Percentiles rank a stretch among this genome's conserved stretches.
Evolutionary conservation across 2,797 vertebrate species (phyloP).

Genomic region (Hippopotamyrus pictus): DNA sequence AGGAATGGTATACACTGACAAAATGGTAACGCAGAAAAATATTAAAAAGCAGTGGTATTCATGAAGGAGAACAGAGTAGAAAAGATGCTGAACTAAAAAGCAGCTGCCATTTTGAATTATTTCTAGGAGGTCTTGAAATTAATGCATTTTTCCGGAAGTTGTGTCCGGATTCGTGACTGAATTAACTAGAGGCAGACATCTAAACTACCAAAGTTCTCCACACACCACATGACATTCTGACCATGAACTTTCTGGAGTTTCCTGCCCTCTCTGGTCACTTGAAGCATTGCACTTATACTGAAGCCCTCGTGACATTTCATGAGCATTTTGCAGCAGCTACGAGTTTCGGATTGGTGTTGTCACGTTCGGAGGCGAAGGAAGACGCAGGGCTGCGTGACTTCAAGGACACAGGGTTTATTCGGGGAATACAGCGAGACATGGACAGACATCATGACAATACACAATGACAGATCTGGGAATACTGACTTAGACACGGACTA

Average conservation of each 20-base stretch:
- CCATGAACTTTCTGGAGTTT: not conserved
- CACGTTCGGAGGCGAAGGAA: too few species aligned
- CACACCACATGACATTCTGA: not conserved
- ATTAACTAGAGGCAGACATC: not conserved
- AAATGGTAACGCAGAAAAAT: not conserved
- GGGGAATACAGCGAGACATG: too few species aligned
- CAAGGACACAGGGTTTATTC: too few species aligned
- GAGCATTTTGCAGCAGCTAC: not conserved
- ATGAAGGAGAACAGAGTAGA: not conserved
- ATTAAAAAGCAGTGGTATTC: not conserved
- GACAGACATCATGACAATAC: too few species aligned
- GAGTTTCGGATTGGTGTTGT: not conserved
- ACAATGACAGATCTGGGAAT: too few species aligned
- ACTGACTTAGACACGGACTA: too few species aligned
- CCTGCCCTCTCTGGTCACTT: not conserved
- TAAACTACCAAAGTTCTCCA: not conserved
- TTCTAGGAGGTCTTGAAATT: not conserved
- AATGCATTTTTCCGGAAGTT: not conserved
- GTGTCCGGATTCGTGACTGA: not conserved
- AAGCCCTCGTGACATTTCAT: not conserved
- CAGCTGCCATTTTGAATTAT: not conserved
- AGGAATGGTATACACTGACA: not conserved
- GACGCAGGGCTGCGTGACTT: too few species aligned
- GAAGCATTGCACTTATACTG: not conserved
- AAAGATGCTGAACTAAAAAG: not conserved